Evolutionary conservation across 2,797 vertebrate genomes (phyloP).

Genomic region (Macropodus opercularis): DNA sequence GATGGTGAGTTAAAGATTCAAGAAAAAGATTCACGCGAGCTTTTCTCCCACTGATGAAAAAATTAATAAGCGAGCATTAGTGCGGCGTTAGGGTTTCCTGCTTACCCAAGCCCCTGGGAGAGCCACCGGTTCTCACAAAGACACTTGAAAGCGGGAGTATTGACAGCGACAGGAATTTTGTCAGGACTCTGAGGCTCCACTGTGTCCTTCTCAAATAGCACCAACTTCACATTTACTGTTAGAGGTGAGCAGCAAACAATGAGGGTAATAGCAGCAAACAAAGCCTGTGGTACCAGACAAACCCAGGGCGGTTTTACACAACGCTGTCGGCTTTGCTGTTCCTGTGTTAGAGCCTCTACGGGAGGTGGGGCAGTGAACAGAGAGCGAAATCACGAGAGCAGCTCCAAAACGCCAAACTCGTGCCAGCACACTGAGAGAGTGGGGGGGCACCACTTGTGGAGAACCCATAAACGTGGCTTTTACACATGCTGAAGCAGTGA

Average conservation of each 20-base stretch:
- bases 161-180: slow-evolving; percentile 28
- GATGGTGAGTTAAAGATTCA: slow-evolving; percentile 41
- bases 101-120: slow-evolving; percentile 11
- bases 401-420: slow-evolving; percentile 58
- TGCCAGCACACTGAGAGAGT: slow-evolving; percentile 43
- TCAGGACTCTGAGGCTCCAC: slow-evolving; percentile 17
- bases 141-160: slow-evolving; percentile 6
- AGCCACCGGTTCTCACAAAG: slow-evolving; percentile 2
- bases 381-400: slow-evolving; percentile 52
- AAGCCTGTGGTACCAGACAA: slow-evolving; percentile 14
- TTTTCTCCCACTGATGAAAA: slow-evolving; percentile 37
- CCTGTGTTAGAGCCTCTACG: slow-evolving; percentile 68
- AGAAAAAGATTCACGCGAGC: slow-evolving; percentile 53
- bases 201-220: slow-evolving; percentile 27
- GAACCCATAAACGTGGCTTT: slow-evolving; percentile 57
- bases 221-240: slow-evolving; percentile 26
- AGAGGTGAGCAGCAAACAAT: slow-evolving; percentile 17
- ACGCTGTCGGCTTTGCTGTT: slow-evolving; percentile 71
- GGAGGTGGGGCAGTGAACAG: slow-evolving; percentile 42
- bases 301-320: slow-evolving; percentile 46
- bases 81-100: slow-evolving; percentile 21
- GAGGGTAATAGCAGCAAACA: slow-evolving; percentile 15
- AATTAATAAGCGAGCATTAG: slow-evolving; percentile 24
- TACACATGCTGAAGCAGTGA: slow-evolving; percentile 42
- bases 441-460: slow-evolving; percentile 29